Base-by-base conservation (phyloP, 1,140 invertebrate genomes). In the Venustaconcha ellipsiformis region DNA sequence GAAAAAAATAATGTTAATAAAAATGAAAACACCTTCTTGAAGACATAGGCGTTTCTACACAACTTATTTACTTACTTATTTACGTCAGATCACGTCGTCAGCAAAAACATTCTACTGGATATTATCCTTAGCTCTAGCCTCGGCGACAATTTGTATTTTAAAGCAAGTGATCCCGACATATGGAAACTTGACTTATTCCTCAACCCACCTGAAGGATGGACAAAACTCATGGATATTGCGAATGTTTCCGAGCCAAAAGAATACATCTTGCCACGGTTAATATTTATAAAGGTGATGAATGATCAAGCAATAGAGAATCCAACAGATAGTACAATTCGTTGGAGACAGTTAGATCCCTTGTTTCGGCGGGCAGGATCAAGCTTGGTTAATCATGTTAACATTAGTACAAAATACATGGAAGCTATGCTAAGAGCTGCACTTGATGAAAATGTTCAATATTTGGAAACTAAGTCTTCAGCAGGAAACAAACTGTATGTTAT, bases 391-490 rank as follows among this genome's bases (percentile, higher is more conserved):
- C 64, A 75, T 58, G 64, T 37, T n/a, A 80, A 75, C 62, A 63
- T 80, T 15, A 75, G 71, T 12, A 30, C 63, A 48, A 20, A 70
- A 26, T 67, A 84, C 57, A 58, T 84, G 58, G 30, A 74, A 26
- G 82, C 79, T 8, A 70, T 84, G 72, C 73, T 76, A 20, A 63
- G 79, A 37, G 58, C 72, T 56, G 80, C 80, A 57, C 17, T 82
- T 4, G 73, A 76, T 6, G 80, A 84, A 68, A 81, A 81, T 57
- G 80, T 84, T 5, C 80, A 82, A 30, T 84, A 82, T 64, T n/a
- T 84, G 4, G 82, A 84, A 72, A 72, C 80, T 59, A 76, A 70
- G 65, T 15, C 63, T 30, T 75, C 67, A 18, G 66, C 69, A n/a
- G 67, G 69, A 48, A 75, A 70, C 4, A 48, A 0, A 17, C 56